Evolutionary conservation across 1,140 invertebrate genomes (phyloP).

Genomic region (Popillia japonica): DNA sequence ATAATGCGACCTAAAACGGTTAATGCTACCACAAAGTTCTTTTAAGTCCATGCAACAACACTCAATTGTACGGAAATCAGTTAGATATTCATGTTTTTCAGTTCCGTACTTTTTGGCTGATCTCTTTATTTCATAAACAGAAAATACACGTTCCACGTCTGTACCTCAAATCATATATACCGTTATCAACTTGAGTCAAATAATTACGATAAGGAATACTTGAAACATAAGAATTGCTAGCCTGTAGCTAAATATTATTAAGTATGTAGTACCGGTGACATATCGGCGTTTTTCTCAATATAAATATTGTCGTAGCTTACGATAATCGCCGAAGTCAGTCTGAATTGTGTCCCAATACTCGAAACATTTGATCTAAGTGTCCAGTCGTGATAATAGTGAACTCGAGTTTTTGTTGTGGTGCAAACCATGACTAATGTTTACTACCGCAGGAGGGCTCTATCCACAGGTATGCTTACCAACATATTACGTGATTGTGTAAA

Average conservation of each 20-base stretch:
- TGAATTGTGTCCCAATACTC: constrained; percentile 21
- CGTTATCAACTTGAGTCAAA: constrained; percentile 2
- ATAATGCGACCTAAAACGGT: too few species aligned
- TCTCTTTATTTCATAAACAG: too few species aligned
- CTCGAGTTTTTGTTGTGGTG: neutral
- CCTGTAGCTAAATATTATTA: constrained; percentile 9
- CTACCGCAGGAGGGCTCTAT: neutral
- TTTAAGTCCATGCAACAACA: too few species aligned
- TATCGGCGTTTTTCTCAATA: constrained; percentile 11
- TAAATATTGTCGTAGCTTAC: constrained; percentile 20
- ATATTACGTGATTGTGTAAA: neutral
- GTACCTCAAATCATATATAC: too few species aligned
- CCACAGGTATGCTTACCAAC: neutral
- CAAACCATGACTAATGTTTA: neutral
- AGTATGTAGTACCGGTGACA: neutral
- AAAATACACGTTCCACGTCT: too few species aligned
- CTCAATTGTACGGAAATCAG: too few species aligned
- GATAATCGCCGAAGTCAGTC: constrained; percentile 14
- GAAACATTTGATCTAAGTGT: neutral
- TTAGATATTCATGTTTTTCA: too few species aligned
- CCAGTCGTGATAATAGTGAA: constrained; percentile 4
- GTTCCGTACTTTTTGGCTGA: too few species aligned
- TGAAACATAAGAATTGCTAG: neutral
- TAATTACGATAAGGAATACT: neutral
- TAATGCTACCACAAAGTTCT: too few species aligned